Base-by-base conservation (phyloP, 2,797 vertebrate genomes). In the Muraenolepis orangiensis region DNA sequence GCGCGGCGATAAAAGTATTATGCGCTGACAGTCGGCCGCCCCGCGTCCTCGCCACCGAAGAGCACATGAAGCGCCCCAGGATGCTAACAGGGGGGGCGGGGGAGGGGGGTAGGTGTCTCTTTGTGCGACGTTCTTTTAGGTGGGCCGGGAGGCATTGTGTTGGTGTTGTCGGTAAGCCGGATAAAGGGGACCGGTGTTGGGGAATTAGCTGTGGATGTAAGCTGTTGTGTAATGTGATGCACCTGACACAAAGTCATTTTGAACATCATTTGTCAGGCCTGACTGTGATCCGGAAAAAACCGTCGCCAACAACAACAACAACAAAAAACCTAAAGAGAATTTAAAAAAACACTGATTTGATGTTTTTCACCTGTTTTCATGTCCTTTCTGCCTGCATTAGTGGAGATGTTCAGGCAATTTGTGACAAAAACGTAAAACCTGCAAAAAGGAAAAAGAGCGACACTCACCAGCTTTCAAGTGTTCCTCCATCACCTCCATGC, bases 391-490 rank as follows among this genome's bases (percentile, higher is more conserved):
- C 85, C 31, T 26, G 84, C 34, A 82, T 85, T 86, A 87, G 88
- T 84, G 84, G 87, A 86, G 86, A 84, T 86, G 86, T 82, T 86
- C 82, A 87, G 85, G 89, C 85, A 84, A 61, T 61, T 57, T 61
- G 23, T 61, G 23, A 61, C 11, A 61, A 26, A 61, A 16, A 46
- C 13, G 26, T 12, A 6, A n/a, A 61, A 61, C 46, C n/a, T 61
- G 85, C 83, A 73, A 90, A 84, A 85, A 84, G 87, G 82, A 89
- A 88, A 90, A 88, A 82, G 80, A 85, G 84, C 78, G 87, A 90
- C 91, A 93, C 93, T 94, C 89, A 94, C 93, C 93, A 84, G 83
- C 91, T 81, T 90, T 90, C 79, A n/a, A 80, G 78, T 85, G 85
- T 81, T 89, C 83, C 81, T 89, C 91, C 66, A 84, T 80, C 85